Conservation (phyloP, 2,113 vertebrate genomes). For the Upupa epops region DNA sequence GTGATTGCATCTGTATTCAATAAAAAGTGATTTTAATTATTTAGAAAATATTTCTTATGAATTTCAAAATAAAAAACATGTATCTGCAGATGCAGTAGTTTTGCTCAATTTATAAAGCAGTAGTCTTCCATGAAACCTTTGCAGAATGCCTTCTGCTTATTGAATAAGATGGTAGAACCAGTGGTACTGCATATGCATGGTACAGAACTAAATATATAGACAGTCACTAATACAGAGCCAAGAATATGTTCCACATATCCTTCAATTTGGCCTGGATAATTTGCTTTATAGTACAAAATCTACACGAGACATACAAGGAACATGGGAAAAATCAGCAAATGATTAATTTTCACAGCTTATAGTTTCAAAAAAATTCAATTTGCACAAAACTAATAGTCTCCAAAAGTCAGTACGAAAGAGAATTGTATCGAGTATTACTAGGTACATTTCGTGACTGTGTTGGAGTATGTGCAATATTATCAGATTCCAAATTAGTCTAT, state of each 20-base stretch:
- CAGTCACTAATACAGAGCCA: background rate
- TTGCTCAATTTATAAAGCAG: background rate
- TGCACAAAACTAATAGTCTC: background rate
- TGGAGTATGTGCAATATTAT: background rate
- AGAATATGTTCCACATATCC: background rate
- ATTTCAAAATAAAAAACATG: background rate
- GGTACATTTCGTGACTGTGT: background rate
- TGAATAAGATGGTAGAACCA: background rate
- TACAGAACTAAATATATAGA: background rate
- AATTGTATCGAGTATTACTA: background rate
- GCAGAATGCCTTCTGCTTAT: background rate
- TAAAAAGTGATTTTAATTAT: background rate
- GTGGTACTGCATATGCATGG: background rate
- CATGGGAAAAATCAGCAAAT: background rate
- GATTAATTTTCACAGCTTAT: background rate
- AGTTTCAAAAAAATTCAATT: background rate
- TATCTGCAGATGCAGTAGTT: background rate
- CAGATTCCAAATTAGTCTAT: background rate
- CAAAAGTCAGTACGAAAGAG: background rate
- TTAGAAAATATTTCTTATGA: background rate
- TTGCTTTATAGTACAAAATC: background rate
- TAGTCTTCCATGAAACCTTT: background rate
- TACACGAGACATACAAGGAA: background rate
- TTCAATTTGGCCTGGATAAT: background rate
- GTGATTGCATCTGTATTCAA: background rate